Base-by-base conservation (phyloP, 2,113 vertebrate species). In the Cyprinodon tularosa region DNA sequence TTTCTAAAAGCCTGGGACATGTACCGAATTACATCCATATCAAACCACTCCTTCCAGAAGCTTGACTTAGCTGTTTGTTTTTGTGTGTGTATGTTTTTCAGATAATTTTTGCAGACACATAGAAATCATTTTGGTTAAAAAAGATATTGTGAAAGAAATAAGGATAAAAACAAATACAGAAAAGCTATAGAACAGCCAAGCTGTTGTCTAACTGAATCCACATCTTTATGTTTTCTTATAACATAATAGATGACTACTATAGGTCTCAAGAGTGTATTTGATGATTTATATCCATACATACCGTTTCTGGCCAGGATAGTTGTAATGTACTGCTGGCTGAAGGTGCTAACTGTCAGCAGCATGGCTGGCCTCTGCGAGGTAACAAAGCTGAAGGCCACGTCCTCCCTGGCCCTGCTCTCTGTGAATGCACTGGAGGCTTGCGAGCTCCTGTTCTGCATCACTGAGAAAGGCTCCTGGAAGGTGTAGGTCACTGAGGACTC, bases 381-480 rank as follows among this genome's bases (percentile, higher is more conserved):
- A 74, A 96, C 85, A 78, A 99, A 99, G 86, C 96, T 97, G 86
- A 99, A 94, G 0, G 95, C 95, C 36, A 97, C 92, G 61, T 94
- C 96, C 86, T 99, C 98, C 86, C 95, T 94, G 81, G 97, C 94
- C 37, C 94, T 86, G 88, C 94, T 92, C 86, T 96, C 96, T 0
- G 86, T 84, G 50, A 96, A 97, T 71, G 96, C 94, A 14, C 95
- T 93, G 86, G 96, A 96, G 36, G 95, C 95, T 50, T 94, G 92
- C 0, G 92, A 88, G 78, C 93, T 99, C 66, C 92, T 68, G 85
- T 98, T 98, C 93, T 96, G 97, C 76, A 96, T 97, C 84, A 98
- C 97, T 0, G 96, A 97, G 85, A 98, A 97, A 3, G 96, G 96
- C 80, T 99, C 97, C 94, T 98, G 97, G 87, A 99, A 96, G 80